Base-by-base conservation (phyloP, 2,888 invertebrate genomes). In the Cryptus viduatorius region DNA sequence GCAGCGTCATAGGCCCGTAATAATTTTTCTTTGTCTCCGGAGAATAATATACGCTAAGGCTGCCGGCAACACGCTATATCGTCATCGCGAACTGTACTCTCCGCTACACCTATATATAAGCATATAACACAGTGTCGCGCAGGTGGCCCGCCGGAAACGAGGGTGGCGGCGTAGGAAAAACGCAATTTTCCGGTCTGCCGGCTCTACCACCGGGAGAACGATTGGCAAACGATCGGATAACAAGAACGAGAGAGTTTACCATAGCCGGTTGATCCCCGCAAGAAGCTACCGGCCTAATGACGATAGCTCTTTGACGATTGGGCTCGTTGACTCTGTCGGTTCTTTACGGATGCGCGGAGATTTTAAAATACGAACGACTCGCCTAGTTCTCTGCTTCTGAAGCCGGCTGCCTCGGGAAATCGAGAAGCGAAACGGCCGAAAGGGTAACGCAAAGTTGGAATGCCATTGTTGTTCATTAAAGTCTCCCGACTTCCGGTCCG, bases 181-280 rank as follows among this genome's bases (percentile, higher is more conserved):
- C 71, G 71, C 89, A 88, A 91, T 91, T 91, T 91, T 90, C 88
- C 84, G 90, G 90, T 91, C 90, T 90, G 86, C 79, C 87, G 90
- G 76, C 37, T 37, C 46, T 19, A 19, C 76, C 67, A n/a, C 31
- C 77, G 44, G 37, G 46, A 24, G 24, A 64, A 16, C 75, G 48
- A 82, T 79, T 79, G 68, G 82, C 64, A 59, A 84, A 82, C 64
- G 80, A 82, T 82, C 80, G 79, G 79, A 81, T 75, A 83, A 81
- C 80, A 83, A 81, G 77, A 78, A 72, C 19, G 19, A 56, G 65
- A 56, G 16, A 81, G 75, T 31, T 68, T 42, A 79, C 78, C 61
- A 29, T 46, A 3, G 65, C 12, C 19, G 37, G 46, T 50, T 16
- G 50, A 67, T 48, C 46, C 65, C 44, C n/a, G 16, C 71, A 48